Percentiles rank a stretch among this genome's conserved stretches.
phyloP scores from a whole-genome alignment of 2,113 vertebrate species.

The Mystacornis crossleyi region DNA sequence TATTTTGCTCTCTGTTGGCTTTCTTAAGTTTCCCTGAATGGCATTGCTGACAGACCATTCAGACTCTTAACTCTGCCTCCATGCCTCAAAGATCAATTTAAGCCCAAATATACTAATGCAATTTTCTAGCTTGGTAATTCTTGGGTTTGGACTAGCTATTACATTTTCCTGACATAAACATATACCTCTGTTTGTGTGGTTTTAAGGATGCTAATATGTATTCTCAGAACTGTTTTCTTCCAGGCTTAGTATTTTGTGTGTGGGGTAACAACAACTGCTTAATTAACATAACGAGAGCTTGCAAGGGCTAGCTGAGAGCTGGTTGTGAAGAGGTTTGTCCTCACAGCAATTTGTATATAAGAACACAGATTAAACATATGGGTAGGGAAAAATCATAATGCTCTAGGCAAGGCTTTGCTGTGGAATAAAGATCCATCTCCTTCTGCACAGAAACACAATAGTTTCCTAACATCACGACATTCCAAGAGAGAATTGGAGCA shows the following conservation, averaged over 20 bases:
- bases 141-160: background rate
- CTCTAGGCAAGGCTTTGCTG: conserved; percentile 21
- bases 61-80: background rate
- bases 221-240: background rate
- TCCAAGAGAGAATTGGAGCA: conserved; percentile 57
- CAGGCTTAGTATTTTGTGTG: background rate
- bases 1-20: background rate
- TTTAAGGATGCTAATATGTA: background rate
- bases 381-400: background rate
- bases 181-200: background rate
- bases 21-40: background rate
- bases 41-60: background rate
- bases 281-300: background rate
- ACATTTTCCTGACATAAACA: background rate
- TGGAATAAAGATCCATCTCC: conserved; percentile 42
- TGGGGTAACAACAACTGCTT: background rate
- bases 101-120: background rate
- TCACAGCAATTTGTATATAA: background rate
- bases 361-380: conserved; percentile 24
- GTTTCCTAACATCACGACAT: conserved; percentile 28
- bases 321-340: background rate
- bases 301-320: background rate
- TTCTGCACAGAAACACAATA: conserved; percentile 31
- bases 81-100: background rate
- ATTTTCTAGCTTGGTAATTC: background rate